Evolutionary conservation across 2,797 vertebrate genomes (phyloP), one percentile per base, ranked within the genome.

Genomic region (Margarornis squamiger): DNA sequence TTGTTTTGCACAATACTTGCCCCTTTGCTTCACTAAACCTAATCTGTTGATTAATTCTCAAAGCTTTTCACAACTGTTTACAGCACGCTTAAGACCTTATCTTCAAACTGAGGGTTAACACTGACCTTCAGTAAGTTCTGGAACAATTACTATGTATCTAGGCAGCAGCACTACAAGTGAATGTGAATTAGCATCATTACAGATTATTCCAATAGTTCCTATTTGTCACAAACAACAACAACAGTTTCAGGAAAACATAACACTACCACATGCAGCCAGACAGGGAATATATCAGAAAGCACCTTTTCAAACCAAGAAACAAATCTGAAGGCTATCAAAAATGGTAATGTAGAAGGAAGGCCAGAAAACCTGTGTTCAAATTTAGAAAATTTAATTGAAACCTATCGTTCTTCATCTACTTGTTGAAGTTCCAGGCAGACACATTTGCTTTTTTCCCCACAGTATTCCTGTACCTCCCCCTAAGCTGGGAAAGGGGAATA

Each of bases 121-220:
- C 27, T 30, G 62, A 41, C 38, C 26, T 79, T 36, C 54, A 68
- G 49, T 46, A 54, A 76, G 49, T 39, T 65, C 83, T 87, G 32
- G 48, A 92, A 93, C 90, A 97, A 93, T 55, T 76, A 38, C 39
- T 49, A 19, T 10, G 83, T 95, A 90, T 95, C 92, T 67, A 92
- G 78, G 92, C 86, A 93, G 95, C 90, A 93, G 83, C 59, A 71
- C 80, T 76, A 74, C 63, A 59, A 79, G 29, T 63, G 46, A 86
- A 87, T 88, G 49, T 57, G 92, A 96, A 95, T 96, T 93, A 93
- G 63, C 83, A 87, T 71, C 80, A 11, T 71, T 87, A 55, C 43
- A 66, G 71, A 67, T 89, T 95, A 91, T 95, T 95, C 67, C 75
- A 67, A 41, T 73, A 79, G 74, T 89, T 92, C 51, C 77, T 79